Conservation (phyloP, 2,797 vertebrate species). For the Alcedo quadribrachys region DNA sequence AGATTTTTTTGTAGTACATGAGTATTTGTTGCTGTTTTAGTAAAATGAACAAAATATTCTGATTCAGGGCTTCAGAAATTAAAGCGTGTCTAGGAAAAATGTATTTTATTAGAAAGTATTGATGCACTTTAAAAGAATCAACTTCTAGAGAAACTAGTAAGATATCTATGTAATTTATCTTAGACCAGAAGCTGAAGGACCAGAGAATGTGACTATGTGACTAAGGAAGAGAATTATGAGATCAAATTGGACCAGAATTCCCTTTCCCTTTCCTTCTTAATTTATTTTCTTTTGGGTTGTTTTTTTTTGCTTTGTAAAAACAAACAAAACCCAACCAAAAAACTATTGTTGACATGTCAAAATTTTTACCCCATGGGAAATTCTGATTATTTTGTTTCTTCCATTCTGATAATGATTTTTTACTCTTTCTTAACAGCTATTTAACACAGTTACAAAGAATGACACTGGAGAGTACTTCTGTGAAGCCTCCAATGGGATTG, state of each 20-base stretch:
- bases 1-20: neutral
- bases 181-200: neutral
- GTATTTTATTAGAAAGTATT: neutral
- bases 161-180: neutral
- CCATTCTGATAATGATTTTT: constrained; percentile 11
- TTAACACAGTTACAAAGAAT: constrained; percentile 86
- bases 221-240: neutral
- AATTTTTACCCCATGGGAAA: neutral
- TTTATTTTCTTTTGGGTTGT: neutral
- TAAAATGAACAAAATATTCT: neutral
- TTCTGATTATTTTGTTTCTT: neutral
- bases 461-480: constrained; percentile 93
- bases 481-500: constrained; percentile 88
- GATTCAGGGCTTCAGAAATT: neutral
- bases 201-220: neutral
- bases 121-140: neutral
- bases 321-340: neutral
- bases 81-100: neutral
- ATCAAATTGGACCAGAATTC: neutral
- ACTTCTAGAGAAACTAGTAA: neutral
- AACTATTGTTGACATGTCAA: neutral
- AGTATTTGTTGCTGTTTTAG: neutral
- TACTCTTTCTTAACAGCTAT: constrained; percentile 80
- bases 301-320: neutral
- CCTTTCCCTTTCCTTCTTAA: neutral